Evolutionary conservation across 1,140 invertebrate genomes (phyloP), one percentile per base, ranked within the genome.

Genomic region (Danaus plexippus): DNA sequence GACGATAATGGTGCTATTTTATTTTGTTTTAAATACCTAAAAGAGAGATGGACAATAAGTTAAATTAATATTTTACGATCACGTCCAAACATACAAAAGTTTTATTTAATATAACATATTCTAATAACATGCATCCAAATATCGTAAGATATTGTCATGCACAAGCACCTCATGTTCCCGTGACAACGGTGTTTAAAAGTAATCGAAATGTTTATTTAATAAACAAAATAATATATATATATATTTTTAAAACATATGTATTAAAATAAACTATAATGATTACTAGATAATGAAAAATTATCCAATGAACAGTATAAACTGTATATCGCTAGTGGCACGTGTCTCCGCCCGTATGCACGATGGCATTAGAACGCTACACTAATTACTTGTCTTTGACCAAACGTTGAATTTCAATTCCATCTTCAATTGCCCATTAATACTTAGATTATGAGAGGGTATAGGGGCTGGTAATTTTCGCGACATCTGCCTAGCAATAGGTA

Each of bases 381-480:
- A 80, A 78, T 77, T 80, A 72, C 68, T 64, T 68, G 64, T 63
- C 57, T 73, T 77, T 78, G 74, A 71, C 73, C 79, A 81, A 84
- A 81, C 79, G 73, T 69, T 73, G 66, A 67, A 83, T 85, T 84
- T 77, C 74, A 75, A 83, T 82, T 80, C 78, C 80, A 75, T 82
- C 80, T 81, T 85, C 75, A 70, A 80, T 77, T 61, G 69, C 53
- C 77, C 84, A 85, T 85, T 85, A 80, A 85, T 85, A 74, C 77
- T 73, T 78, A 80, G 80, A 80, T 84, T 86, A 84, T 81, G 74
- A 80, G 61, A 59, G 66, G 64, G 66, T 52, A 84, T 86, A 86
- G 75, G 80, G 82, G 83, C 75, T 77, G n/a, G 80, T 70, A 80
- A 82, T 84, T 85, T 86, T 81, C 73, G 71, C 74, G 64, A 53